These are phyloP conservation scores for Enteromius fasciolatus DNA, from an alignment of 2,797 vertebrate genomes.

Conservation along the genomic window DNA sequence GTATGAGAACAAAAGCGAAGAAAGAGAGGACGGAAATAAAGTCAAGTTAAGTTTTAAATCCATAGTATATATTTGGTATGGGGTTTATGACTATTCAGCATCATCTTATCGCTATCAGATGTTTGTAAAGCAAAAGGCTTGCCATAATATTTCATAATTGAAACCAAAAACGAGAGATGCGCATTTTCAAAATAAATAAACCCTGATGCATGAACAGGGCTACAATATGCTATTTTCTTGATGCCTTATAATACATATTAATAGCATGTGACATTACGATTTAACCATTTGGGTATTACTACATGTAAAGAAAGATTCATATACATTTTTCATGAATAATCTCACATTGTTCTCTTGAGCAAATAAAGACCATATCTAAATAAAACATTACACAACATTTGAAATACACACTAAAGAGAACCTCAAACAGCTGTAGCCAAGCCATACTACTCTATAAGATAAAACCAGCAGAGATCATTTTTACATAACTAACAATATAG, in stretches of 20 bases:
- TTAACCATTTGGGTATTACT: neutral
- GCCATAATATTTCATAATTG: neutral
- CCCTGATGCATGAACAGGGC: neutral
- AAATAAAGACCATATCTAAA: neutral
- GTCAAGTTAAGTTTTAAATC: constrained; percentile 26
- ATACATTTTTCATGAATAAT: neutral
- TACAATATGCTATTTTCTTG: neutral
- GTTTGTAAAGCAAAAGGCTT: neutral
- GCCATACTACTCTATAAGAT: neutral
- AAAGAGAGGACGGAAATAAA: neutral
- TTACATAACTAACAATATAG: neutral
- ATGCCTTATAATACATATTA: neutral
- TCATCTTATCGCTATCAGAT: constrained; percentile 1
- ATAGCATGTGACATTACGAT: too few species aligned
- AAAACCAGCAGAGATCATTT: neutral
- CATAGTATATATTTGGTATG: neutral
- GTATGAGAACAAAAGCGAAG: constrained; percentile 43
- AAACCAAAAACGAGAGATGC: neutral
- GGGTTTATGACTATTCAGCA: neutral
- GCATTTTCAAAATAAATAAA: neutral
- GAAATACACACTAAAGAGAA: neutral
- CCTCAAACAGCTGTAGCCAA: neutral
- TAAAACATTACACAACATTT: neutral
- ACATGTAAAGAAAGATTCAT: neutral
- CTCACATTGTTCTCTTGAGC: neutral